A percentile compares a stretch with the other conserved stretches of the same genome.
Conservation (phyloP, 2,113 vertebrate species). For the Xyrauchen texanus region DNA sequence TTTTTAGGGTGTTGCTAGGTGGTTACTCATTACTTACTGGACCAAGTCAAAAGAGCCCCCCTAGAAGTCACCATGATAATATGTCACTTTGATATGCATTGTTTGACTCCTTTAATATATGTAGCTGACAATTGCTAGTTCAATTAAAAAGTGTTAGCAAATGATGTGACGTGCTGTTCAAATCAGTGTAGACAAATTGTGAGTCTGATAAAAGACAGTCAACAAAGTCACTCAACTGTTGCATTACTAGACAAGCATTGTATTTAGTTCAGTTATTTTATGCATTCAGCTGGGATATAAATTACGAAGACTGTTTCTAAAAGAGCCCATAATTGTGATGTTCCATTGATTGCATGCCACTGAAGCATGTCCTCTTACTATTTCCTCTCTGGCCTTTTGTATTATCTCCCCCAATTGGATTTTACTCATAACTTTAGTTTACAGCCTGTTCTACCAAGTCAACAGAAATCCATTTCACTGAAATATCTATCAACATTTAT, state of each 20-base stretch:
- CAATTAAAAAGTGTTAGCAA: too few relatives aligned
- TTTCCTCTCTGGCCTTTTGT: conserved; percentile 17
- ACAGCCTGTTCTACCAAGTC: conserved; percentile 17
- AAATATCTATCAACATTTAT: conserved; percentile 4
- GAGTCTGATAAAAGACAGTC: too few relatives aligned
- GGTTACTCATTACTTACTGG: too few relatives aligned
- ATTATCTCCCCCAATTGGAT: conserved; percentile 36
- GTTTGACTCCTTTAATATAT: too few relatives aligned
- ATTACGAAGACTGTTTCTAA: conserved; percentile 2
- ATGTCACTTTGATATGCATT: too few relatives aligned
- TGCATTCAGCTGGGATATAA: background rate
- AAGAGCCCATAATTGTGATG: conserved; percentile 20
- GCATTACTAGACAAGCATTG: background rate
- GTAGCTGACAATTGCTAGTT: too few relatives aligned
- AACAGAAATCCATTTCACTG: conserved; percentile 43
- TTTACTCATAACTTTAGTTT: conserved; percentile 41
- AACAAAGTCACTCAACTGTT: too few relatives aligned
- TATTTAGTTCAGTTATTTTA: background rate
- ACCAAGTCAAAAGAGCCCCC: too few relatives aligned
- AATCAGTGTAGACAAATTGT: too few relatives aligned
- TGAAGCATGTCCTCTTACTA: background rate
- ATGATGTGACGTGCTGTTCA: too few relatives aligned
- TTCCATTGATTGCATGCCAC: conserved; percentile 27
- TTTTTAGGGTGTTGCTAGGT: too few relatives aligned
- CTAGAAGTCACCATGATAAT: too few relatives aligned